Evolutionary conservation across 2,888 invertebrate genomes (phyloP), one percentile per base, ranked within the genome.

Genomic region (Drosophila niveifrons): DNA sequence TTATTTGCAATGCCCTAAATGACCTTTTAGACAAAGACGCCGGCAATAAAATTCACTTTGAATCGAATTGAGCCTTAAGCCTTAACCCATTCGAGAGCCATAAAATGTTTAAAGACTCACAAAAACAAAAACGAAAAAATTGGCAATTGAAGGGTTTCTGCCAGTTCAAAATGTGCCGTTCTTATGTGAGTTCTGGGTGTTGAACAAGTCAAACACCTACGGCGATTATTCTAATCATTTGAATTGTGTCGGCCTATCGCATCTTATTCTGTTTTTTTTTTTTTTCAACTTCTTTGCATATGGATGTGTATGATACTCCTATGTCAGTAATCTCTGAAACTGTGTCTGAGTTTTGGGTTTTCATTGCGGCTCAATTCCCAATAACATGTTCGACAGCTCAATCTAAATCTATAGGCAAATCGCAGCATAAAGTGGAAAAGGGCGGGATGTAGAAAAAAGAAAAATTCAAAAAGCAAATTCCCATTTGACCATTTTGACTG

Each of bases 171-270:
- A 58, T 65, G 11, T 47, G 46, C 29, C 17, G 43, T 39, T 48
- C 47, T 52, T 72, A 64, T 63, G 74, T 64, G 59, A 53, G 29
- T 64, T 53, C 34, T 55, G 72, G 62, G 61, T 57, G 36, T 66
- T 66, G 36, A 64, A 62, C 36, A 72, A 87, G 88, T 75, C 68
- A 71, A 74, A 82, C 72, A 88, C 75, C 88, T 78, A 55, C 46
- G 66, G 83, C 88, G 73, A 82, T 90, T 86, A 89, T 88, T 88
- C 90, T 75, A 77, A 88, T 89, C 88, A 86, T 77, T 89, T 81
- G 80, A 68, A 64, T 65, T 80, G 69, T 63, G 57, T 72, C 51
- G 66, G 58, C 52, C 68, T 66, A 73, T 66, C 65, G 36, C 31
- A 29, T 66, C n/a, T 44, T 13, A n/a, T 43, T 29, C 10, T 31